Evolutionary conservation across 2,797 vertebrate genomes (phyloP).

Genomic region (Propithecus perrieri): DNA sequence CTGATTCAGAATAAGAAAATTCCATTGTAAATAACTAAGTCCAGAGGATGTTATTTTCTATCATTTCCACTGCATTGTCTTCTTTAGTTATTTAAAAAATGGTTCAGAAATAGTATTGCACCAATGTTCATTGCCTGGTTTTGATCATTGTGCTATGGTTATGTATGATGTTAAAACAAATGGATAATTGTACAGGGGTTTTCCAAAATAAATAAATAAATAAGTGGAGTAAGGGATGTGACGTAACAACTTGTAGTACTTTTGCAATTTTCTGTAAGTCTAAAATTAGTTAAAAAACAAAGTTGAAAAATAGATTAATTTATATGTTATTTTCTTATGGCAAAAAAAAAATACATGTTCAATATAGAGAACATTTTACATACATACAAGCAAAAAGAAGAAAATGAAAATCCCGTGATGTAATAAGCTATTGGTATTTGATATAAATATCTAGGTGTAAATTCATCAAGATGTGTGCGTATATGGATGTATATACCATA

Average conservation of each 20-base stretch:
- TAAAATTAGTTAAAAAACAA: slow-evolving; percentile 40
- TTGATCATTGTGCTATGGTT: slow-evolving; percentile 23
- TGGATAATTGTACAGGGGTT: background rate
- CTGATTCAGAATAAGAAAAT: slow-evolving; percentile 43
- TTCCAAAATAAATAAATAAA: background rate
- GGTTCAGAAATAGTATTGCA: background rate
- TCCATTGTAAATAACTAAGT: slow-evolving; percentile 28
- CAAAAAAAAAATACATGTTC: slow-evolving; percentile 34
- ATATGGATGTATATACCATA: background rate
- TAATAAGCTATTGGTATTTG: background rate
- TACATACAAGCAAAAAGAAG: background rate
- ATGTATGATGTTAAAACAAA: slow-evolving; percentile 3
- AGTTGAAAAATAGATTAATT: background rate
- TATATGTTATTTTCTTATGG: background rate
- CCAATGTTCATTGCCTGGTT: background rate
- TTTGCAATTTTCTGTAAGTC: slow-evolving; percentile 14
- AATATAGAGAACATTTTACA: slow-evolving; percentile 14
- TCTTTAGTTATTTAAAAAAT: background rate
- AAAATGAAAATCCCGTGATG: background rate
- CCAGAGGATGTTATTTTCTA: background rate
- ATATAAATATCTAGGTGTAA: background rate
- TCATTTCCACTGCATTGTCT: background rate
- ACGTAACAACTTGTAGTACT: background rate
- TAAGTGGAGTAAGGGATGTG: background rate
- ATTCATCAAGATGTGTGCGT: background rate